Base-by-base conservation (phyloP, 2,113 vertebrate genomes). In the Ceyx melanurus region DNA sequence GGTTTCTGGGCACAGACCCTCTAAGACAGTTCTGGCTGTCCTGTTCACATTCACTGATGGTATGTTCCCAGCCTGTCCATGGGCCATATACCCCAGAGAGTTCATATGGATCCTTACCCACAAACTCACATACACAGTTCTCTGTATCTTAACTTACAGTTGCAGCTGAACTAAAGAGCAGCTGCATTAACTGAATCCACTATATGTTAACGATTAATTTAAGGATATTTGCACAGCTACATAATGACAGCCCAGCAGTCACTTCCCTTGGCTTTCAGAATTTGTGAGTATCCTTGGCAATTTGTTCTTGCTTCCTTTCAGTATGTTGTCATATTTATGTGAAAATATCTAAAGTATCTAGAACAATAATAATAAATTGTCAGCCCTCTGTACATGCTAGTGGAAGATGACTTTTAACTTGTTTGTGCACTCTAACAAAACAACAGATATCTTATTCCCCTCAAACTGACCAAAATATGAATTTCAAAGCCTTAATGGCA, bases 401-500 rank as follows among this genome's bases (percentile, higher is more conserved):
- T 50, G 28, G 62, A 66, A 88, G 31, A 33, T 72, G 54, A 96
- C 72, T 93, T 91, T 72, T 91, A 91, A 81, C 76, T 93, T 95
- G 43, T 93, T 56, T 87, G 31, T 72, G 53, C 61, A 29, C 3
- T 2, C 37, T 73, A 80, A 73, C 43, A 89, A 82, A 92, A 64
- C 50, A 72, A 70, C 73, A 81, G 68, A 67, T 75, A 54, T 60
- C 54, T 77, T 62, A 20, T 73, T 87, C 60, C 64, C 13, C 58
- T 92, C 62, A 75, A 82, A 93, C 61, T 78, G 71, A 75, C 85
- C 85, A 65, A 96, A 97, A 89, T 92, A 94, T 93, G 57, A 72
- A 95, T 97, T 97, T 96, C 66, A 89, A 92, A 76, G 75, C 81
- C 37, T 92, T 90, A 95, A 96, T 93, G 81, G 86, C 88, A 91